Conservation (phyloP, 2,888 invertebrate species). For the Amphimallon solstitiale region DNA sequence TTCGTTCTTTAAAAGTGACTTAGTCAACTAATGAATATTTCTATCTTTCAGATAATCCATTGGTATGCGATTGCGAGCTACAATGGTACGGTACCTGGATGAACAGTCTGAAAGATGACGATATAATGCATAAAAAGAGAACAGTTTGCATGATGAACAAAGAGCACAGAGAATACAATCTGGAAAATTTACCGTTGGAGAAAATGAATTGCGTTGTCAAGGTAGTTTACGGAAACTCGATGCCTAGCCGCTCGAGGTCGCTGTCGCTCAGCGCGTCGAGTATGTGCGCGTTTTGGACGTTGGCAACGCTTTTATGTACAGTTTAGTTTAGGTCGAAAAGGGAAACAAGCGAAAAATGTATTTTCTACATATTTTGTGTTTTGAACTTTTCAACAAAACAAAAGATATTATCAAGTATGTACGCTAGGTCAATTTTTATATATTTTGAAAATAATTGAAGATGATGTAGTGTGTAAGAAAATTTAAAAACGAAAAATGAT, state of each 20-base stretch:
- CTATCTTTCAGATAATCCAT: conserved; percentile 79
- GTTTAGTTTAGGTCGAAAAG: conserved; percentile 41
- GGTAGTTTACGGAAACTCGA: conserved; percentile 47
- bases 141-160: conserved; percentile 83
- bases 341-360: conserved; percentile 1
- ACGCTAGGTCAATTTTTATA: conserved; percentile 34
- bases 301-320: conserved; percentile 42
- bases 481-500: not conserved
- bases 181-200: conserved; percentile 83
- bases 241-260: conserved; percentile 49
- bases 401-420: conserved; percentile 12
- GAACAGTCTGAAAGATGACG: conserved; percentile 82
- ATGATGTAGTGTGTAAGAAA: conserved; percentile 7
- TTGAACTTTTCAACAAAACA: conserved; percentile 12
- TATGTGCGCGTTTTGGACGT: conserved; percentile 39
- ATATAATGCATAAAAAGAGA: conserved; percentile 88
- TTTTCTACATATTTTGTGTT: conserved; percentile 21
- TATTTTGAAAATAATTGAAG: conserved; percentile 13
- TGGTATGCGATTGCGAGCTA: conserved; percentile 88
- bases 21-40: too few species aligned
- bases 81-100: conserved; percentile 89
- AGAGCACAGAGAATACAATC: conserved; percentile 85
- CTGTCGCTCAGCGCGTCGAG: conserved; percentile 34
- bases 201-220: conserved; percentile 86
- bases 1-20: too few species aligned